phyloP scores from a whole-genome alignment of 1,140 invertebrate species.

The Notospermus geniculatus region DNA sequence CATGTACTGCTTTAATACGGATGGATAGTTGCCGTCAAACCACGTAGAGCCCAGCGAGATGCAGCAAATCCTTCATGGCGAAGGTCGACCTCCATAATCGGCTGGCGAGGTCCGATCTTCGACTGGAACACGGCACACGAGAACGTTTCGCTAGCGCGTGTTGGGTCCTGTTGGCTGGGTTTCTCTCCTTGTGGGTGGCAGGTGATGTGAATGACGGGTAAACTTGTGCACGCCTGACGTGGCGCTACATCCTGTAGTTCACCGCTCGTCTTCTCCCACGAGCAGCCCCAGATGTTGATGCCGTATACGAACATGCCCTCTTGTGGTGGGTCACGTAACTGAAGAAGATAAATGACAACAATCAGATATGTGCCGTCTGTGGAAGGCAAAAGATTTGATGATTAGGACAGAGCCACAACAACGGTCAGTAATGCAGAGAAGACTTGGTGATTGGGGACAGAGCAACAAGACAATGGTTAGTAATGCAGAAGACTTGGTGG shows the following conservation, averaged over 20 bases:
- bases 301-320: constrained; percentile 56
- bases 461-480: too few species aligned
- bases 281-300: constrained; percentile 54
- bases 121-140: constrained; percentile 51
- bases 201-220: constrained; percentile 54
- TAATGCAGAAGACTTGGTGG: too few species aligned
- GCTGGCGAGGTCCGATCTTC: constrained; percentile 35
- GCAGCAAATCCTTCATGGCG: constrained; percentile 44
- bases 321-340: constrained; percentile 55
- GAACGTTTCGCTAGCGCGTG: constrained; percentile 41
- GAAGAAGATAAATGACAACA: constrained; percentile 15
- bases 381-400: too few species aligned
- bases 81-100: constrained; percentile 53
- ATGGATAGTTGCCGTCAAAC: constrained; percentile 51
- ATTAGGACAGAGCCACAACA: too few species aligned
- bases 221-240: constrained; percentile 36
- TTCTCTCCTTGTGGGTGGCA: constrained; percentile 51
- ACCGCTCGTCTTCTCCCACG: constrained; percentile 54
- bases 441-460: too few species aligned
- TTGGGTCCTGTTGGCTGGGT: constrained; percentile 36
- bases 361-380: too few species aligned
- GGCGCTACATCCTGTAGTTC: constrained; percentile 52
- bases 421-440: too few species aligned
- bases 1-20: constrained; percentile 38
- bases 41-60: constrained; percentile 50